Percentiles rank a stretch among this genome's conserved stretches.
These are phyloP conservation scores for Gavia stellata DNA, from an alignment of 2,113 vertebrate species.

Conservation along the genomic window DNA sequence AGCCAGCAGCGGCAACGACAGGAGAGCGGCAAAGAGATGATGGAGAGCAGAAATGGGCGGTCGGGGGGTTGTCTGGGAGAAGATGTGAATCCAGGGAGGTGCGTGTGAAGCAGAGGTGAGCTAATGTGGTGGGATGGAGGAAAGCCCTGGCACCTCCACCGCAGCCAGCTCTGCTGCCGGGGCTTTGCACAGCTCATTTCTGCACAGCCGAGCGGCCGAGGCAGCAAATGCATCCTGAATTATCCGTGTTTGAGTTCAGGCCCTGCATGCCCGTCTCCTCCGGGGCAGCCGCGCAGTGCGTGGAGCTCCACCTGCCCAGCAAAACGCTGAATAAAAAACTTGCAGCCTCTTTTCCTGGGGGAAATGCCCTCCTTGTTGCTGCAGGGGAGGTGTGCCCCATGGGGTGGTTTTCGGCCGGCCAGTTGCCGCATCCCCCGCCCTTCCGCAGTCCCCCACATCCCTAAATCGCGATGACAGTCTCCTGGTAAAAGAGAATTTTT, in stretches of 20 bases:
- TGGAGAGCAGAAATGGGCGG: background rate
- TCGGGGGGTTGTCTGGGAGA: background rate
- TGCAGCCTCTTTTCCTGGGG: background rate
- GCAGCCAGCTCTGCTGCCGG: background rate
- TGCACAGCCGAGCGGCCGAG: background rate
- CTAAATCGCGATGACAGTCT: fast-evolving
- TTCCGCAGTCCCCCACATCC: background rate
- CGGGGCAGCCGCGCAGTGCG: fast-evolving
- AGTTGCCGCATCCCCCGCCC: background rate
- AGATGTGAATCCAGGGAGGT: background rate
- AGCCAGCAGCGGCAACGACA: background rate
- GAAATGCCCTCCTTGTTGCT: background rate
- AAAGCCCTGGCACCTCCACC: background rate
- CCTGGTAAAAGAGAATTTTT: background rate
- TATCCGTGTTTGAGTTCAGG: background rate
- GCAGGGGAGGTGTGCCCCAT: background rate
- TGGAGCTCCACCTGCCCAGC: background rate
- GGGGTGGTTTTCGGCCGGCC: background rate
- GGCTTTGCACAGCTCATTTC: background rate
- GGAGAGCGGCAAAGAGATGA: background rate
- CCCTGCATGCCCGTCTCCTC: background rate
- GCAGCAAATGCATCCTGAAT: background rate
- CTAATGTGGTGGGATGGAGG: background rate
- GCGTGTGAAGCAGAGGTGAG: too few species aligned
- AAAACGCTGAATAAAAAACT: background rate